Conservation (phyloP, 2,113 vertebrate species). For the Tachycineta bicolor region DNA sequence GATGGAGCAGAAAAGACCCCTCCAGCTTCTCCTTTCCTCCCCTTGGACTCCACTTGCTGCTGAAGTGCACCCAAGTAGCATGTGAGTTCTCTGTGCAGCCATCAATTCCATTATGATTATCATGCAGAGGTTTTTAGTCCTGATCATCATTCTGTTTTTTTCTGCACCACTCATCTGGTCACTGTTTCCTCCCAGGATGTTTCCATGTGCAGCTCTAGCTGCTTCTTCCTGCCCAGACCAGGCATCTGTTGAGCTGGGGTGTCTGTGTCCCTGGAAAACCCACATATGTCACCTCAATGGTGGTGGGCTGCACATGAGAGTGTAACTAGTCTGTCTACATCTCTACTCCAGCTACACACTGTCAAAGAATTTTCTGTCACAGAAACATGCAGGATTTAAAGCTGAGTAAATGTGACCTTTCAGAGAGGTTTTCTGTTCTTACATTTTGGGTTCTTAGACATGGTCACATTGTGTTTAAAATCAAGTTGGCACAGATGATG, state of each 20-base stretch:
- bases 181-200: neutral
- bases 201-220: fast-evolving
- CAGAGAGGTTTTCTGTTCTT: neutral
- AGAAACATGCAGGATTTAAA: neutral
- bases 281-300: neutral
- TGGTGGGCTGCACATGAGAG: fast-evolving
- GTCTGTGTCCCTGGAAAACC: neutral
- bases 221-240: neutral
- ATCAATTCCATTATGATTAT: fast-evolving
- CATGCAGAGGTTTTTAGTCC: neutral
- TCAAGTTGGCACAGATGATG: neutral
- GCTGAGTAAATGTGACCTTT: neutral
- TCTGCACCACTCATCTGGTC: neutral
- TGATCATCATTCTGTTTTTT: neutral
- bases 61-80: fast-evolving
- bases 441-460: neutral
- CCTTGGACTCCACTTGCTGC: neutral
- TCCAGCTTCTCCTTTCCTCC: neutral
- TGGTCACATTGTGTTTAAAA: neutral
- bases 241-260: neutral
- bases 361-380: neutral
- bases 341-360: fast-evolving
- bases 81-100: neutral
- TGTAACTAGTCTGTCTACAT: neutral
- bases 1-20: neutral